Base-by-base conservation (phyloP, 2,797 vertebrate species). In the Enteromius paludinosus region DNA sequence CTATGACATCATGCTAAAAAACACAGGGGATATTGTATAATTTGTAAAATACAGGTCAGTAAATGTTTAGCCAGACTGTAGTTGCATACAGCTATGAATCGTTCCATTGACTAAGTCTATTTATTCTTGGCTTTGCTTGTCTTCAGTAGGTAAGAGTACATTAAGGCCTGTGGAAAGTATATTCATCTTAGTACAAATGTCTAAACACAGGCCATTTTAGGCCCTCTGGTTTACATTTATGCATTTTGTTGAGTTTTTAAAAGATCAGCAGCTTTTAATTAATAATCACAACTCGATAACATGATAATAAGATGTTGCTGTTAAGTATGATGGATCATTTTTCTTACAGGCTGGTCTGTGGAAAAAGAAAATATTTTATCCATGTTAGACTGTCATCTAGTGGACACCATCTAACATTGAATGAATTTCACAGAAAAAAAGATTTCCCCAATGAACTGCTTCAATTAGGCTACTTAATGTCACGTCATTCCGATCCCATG, bases 51-150 rank as follows among this genome's bases (percentile, higher is more conserved):
- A 73, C 79, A 38, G 30, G 8, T 14, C 14, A 23, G 56, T 49
- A 49, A 81, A 73, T 72, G 79, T 73, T 72, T 81, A 64, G 20
- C 66, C 66, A 79, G 66, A 79, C 25, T 10, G 66, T 14, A 45
- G 43, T 35, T 5, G 12, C 68, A 20, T 41, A 61, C 56, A n/a
- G 64, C 30, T 81, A 30, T 30, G 20, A 74, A n/a, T 68, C 35
- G 20, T 49, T 82, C 61, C 45, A 82, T 43, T 82, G 41, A 75
- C 18, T 12, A 35, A 56, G 23, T 75, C 45, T 35, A 18, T 38
- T 23, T 43, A 59, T 47, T 76, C 52, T 43, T 66, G 35, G 35
- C 72, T 45, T 75, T 41, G 35, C 35, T 59, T 68, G 79, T 65
- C 59, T 62, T 74, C 3, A 47, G 20, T 23, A 71, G 17, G 33